phyloP scores from a whole-genome alignment of 2,888 invertebrate genomes.

The Lasioglossum villosulum region DNA sequence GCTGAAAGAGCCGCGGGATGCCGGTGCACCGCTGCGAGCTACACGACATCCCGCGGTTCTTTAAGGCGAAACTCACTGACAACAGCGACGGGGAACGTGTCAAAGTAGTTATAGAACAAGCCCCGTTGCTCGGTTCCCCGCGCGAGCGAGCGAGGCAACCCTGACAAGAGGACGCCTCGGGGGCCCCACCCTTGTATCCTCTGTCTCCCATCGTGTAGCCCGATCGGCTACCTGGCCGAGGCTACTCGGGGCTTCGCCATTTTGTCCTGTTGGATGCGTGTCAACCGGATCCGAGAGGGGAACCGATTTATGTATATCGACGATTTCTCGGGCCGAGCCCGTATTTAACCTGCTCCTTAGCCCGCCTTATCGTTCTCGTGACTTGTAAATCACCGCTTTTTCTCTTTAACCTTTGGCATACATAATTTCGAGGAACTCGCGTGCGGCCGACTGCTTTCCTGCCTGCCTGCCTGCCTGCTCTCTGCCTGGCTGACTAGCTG shows the following conservation, averaged over 20 bases:
- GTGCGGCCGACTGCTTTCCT: not conserved
- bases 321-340: constrained; percentile 5
- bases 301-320: constrained; percentile 42
- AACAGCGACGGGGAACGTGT: constrained; percentile 82
- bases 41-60: constrained; percentile 81
- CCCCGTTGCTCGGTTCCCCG: constrained; percentile 65
- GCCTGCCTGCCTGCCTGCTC: not conserved
- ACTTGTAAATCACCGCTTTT: constrained; percentile 30
- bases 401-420: constrained; percentile 34
- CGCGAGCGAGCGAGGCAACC: constrained; percentile 50
- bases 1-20: constrained; percentile 66
- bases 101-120: constrained; percentile 81
- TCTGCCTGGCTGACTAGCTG: not conserved
- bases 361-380: constrained; percentile 17
- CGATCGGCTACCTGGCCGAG: constrained; percentile 36
- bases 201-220: not conserved
- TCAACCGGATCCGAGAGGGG: constrained; percentile 33
- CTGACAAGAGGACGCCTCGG: constrained; percentile 50
- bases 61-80: constrained; percentile 79
- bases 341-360: constrained; percentile 23
- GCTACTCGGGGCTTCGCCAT: constrained; percentile 1
- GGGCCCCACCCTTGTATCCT: constrained; percentile 49
- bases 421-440: constrained; percentile 29
- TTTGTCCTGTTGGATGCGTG: constrained; percentile 29
- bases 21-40: constrained; percentile 75